phyloP scores from a whole-genome alignment of 2,888 invertebrate genomes.

The Drosophila parthenogenetica region DNA sequence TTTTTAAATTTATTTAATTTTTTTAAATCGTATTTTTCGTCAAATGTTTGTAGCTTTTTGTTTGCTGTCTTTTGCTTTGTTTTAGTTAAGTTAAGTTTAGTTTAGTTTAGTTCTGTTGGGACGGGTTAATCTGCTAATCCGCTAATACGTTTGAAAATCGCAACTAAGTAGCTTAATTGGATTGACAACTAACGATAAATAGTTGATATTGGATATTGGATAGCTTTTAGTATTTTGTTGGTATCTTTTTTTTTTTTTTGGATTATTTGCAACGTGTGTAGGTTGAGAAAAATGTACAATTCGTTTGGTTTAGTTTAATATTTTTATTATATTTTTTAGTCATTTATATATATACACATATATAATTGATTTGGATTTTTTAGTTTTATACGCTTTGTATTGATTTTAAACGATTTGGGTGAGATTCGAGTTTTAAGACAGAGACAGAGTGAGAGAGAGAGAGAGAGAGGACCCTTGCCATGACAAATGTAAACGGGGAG shows the following conservation, averaged over 20 bases:
- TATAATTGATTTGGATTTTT: conserved; percentile 43
- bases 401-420: conserved; percentile 50
- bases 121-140: conserved; percentile 85
- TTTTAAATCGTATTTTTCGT: conserved; percentile 27
- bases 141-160: conserved; percentile 83
- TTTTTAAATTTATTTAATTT: conserved; percentile 29
- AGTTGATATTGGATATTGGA: conserved; percentile 60
- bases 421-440: conserved; percentile 60
- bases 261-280: conserved; percentile 71
- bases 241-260: conserved; percentile 44
- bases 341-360: conserved; percentile 54
- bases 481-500: conserved; percentile 75
- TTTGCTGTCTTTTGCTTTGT: conserved; percentile 35
- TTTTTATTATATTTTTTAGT: conserved; percentile 38
- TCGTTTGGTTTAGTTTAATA: conserved; percentile 42
- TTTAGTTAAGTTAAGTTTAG: neutral
- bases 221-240: conserved; percentile 53
- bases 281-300: conserved; percentile 66
- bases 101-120: conserved; percentile 79
- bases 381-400: conserved; percentile 29
- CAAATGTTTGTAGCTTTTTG: conserved; percentile 32
- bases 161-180: conserved; percentile 79
- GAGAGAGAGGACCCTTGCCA: conserved; percentile 82
- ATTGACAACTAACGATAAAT: conserved; percentile 73
- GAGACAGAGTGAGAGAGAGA: conserved; percentile 49